Conservation (phyloP, 2,888 invertebrate species). For the Eupithecia pulchellata region DNA sequence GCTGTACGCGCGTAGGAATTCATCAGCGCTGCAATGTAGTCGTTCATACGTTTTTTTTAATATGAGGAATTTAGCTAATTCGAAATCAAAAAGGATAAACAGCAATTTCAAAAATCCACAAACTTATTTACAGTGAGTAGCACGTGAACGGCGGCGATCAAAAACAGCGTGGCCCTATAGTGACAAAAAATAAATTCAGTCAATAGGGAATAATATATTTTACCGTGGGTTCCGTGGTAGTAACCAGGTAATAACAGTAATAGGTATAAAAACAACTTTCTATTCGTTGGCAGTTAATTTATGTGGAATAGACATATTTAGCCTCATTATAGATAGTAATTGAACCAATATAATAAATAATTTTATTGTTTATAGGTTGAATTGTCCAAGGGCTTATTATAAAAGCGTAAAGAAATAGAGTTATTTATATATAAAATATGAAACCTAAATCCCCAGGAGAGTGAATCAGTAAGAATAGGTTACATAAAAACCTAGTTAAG, state of each 20-base stretch:
- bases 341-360: no score
- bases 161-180: background rate
- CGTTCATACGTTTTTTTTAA: no score
- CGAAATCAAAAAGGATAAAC: no score
- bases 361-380: no score
- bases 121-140: background rate
- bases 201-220: background rate
- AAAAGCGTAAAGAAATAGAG: no score
- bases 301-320: background rate
- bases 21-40: no score
- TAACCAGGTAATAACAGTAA: no score
- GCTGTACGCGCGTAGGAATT: no score
- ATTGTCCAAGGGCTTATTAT: no score
- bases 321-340: background rate
- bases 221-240: background rate
- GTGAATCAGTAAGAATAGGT: background rate
- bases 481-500: background rate
- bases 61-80: no score
- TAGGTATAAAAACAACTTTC: background rate
- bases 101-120: conserved; percentile 2
- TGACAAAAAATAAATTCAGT: background rate
- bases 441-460: background rate
- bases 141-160: background rate
- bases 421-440: no score
- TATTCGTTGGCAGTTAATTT: background rate